These are phyloP conservation scores for Rhineura floridana DNA, from an alignment of 2,113 vertebrate species.

Conservation along the genomic window DNA sequence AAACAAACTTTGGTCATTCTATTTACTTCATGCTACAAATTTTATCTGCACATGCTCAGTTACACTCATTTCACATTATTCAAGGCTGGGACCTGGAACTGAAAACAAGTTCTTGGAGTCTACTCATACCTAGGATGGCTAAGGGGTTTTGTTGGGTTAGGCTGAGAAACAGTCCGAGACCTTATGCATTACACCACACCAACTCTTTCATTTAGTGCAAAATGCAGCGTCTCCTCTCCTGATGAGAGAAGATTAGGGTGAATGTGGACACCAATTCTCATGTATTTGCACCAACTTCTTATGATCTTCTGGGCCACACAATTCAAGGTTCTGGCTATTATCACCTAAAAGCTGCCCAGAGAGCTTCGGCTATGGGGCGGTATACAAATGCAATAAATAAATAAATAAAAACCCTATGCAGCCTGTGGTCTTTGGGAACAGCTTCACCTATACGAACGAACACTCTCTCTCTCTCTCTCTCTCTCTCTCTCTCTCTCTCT, in stretches of 20 bases:
- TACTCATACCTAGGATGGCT: not conserved
- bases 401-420: too few relatives aligned
- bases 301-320: not conserved
- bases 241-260: not conserved
- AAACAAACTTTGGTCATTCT: not conserved
- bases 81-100: not conserved
- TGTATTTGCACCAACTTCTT: not conserved
- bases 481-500: not conserved
- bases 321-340: not conserved
- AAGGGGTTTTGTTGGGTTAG: not conserved
- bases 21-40: not conserved
- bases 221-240: not conserved
- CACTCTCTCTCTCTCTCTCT: not conserved
- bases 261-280: not conserved
- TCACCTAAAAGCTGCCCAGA: too few relatives aligned
- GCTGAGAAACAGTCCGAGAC: too few relatives aligned
- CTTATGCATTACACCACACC: too few relatives aligned
- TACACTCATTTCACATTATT: not conserved
- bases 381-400: too few relatives aligned
- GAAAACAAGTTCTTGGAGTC: not conserved
- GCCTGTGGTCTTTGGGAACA: not conserved
- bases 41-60: not conserved
- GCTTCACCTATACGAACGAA: not conserved
- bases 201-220: not conserved
- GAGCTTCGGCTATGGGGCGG: too few relatives aligned